Evolutionary conservation across 2,113 vertebrate species (phyloP).

Genomic region (Phalacrocorax carbo): DNA sequence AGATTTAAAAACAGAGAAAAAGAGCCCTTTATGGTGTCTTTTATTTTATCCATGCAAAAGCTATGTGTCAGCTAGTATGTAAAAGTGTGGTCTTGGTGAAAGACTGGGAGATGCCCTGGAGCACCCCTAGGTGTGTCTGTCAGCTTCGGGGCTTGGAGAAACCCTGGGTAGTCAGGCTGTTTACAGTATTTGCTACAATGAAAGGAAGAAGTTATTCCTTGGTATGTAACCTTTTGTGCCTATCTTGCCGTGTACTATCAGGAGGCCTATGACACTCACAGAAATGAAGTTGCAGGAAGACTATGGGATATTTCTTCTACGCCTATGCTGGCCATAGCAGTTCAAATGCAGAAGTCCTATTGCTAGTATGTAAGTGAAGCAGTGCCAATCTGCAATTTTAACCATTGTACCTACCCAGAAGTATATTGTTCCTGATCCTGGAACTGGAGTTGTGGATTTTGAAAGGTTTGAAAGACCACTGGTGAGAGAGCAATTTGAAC

Average conservation of each 20-base stretch:
- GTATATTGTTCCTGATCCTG: neutral
- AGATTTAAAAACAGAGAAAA: neutral
- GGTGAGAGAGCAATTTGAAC: neutral
- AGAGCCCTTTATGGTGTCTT: neutral
- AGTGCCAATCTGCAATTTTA: neutral
- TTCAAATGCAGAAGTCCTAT: neutral
- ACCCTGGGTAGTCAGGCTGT: neutral
- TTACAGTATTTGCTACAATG: neutral
- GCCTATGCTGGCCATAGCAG: accelerated
- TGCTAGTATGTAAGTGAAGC: neutral
- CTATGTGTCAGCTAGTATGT: neutral
- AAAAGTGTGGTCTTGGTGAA: neutral
- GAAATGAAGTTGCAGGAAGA: neutral
- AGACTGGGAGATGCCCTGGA: neutral
- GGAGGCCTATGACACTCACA: neutral
- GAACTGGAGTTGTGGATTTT: neutral
- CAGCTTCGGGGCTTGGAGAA: neutral
- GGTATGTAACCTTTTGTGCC: neutral
- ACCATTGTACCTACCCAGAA: neutral
- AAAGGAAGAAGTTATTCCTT: neutral
- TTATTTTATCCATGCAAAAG: neutral
- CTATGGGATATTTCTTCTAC: neutral
- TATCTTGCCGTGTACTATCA: neutral
- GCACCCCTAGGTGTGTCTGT: neutral
- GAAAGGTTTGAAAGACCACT: neutral